Base-by-base conservation (phyloP, 2,113 vertebrate genomes). In the Rynchops niger region DNA sequence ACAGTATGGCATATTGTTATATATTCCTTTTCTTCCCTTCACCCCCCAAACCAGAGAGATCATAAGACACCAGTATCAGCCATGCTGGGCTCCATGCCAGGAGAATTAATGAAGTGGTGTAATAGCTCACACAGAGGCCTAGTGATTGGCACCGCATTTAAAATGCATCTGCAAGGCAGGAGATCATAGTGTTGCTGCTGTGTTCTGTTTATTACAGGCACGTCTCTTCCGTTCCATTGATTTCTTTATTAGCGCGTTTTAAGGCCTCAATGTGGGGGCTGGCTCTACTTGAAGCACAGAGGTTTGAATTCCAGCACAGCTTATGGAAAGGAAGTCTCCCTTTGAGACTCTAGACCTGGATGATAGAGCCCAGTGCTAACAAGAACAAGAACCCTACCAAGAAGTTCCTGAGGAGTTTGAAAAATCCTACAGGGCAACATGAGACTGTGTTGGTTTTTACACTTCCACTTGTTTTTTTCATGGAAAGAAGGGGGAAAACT, bases 21-120 rank as follows among this genome's bases (percentile, higher is more conserved):
- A 72, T 34, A 42, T 50, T 86, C 56, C 88, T 96, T 76, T 88
- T 49, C 63, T 76, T 94, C 63, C 62, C 50, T 76, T 95, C 71
- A 42, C 73, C 63, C n/a, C 29, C 59, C 59, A 95, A 90, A 95
- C 87, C 89, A 82, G 85, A 92, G 74, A 90, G 87, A 96, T 96
- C 93, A 95, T 86, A 98, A 88, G 69, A 91, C 88, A 93, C 91
- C 94, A 92, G 71, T 63, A 97, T 61, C 93, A 91, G 74, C 88
- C 84, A 87, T n/a, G 91, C 94, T 93, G 96, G 95, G 97, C 96
- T 93, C 53, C 93, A 89, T 90, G 97, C 97, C 97, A 97, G 89
- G 95, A 97, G 95, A 97, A 97, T 95, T 98, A 98, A 98, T 97
- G 96, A 97, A 96, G 97, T 97, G 97, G 94, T 96, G 95, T 97